Conservation (phyloP, 2,888 invertebrate species). For the Hyposoter didymator region DNA sequence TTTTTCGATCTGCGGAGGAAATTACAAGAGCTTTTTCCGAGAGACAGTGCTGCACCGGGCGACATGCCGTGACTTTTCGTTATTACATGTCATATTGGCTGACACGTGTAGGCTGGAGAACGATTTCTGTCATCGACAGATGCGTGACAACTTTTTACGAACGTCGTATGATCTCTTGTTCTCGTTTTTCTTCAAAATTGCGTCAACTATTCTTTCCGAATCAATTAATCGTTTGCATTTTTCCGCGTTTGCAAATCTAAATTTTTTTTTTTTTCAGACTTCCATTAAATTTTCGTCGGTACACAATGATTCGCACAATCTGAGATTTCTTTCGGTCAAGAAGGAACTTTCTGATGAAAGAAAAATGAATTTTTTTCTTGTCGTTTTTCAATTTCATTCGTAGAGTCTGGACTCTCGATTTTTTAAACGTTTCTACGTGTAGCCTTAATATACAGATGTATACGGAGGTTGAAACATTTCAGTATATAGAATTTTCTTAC, state of each 20-base stretch:
- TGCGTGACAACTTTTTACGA: constrained; percentile 23
- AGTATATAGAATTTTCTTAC: constrained; percentile 65
- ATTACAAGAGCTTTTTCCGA: constrained; percentile 8
- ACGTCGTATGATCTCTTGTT: background rate
- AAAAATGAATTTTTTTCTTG: background rate
- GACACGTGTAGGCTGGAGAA: constrained; percentile 23
- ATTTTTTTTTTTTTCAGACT: background rate
- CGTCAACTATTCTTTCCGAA: background rate
- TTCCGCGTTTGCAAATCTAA: background rate
- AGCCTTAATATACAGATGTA: background rate
- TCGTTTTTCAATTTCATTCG: constrained; percentile 9
- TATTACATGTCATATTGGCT: constrained; percentile 44
- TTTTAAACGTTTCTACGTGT: background rate
- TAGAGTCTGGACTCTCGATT: background rate
- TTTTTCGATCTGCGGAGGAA: constrained; percentile 1
- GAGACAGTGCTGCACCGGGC: background rate
- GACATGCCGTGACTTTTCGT: constrained; percentile 37
- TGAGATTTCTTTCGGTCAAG: constrained; percentile 20
- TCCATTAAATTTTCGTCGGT: constrained; percentile 9
- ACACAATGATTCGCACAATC: background rate
- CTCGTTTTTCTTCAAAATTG: background rate
- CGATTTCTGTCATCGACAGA: constrained; percentile 55
- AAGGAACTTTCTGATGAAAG: background rate
- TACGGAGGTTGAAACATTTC: constrained; percentile 8
- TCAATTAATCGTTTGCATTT: background rate